Conservation (phyloP, 1,140 invertebrate species). For the Lucilia cuprina region DNA sequence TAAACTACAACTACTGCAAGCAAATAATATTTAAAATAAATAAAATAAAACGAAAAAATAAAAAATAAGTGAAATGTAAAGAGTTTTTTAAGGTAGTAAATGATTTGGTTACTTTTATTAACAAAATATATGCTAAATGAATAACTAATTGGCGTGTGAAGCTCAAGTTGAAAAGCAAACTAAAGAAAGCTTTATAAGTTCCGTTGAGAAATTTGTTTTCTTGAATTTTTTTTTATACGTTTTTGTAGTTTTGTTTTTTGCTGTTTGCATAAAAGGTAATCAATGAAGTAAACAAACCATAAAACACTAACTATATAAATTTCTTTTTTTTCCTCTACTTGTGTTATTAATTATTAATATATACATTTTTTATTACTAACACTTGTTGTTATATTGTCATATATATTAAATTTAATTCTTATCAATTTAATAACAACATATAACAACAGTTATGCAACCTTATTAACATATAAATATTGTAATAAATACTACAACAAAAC, state of each 20-base stretch:
- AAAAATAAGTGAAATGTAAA: neutral
- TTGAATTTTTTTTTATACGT: no score
- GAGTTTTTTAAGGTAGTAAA: neutral
- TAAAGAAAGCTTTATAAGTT: neutral
- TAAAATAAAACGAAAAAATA: neutral
- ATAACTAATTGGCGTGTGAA: conserved; percentile 31
- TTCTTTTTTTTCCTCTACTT: neutral
- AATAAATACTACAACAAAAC: neutral
- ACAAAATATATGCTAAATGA: conserved; percentile 26
- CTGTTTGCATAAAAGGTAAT: neutral
- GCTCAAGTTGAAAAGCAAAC: neutral
- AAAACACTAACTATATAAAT: neutral
- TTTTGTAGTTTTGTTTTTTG: no score
- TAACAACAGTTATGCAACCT: conserved; percentile 23
- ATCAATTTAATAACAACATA: conserved; percentile 18
- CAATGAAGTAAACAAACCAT: conserved; percentile 9
- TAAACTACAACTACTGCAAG: no score
- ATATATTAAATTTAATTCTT: conserved; percentile 17
- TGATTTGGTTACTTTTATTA: neutral
- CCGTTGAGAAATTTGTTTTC: neutral
- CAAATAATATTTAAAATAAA: neutral
- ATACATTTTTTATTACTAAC: neutral
- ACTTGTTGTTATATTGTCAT: neutral
- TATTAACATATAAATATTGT: conserved; percentile 19
- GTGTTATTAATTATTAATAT: no score